Conservation (phyloP, 2,113 vertebrate species). For the Pygathrix nemaeus region DNA sequence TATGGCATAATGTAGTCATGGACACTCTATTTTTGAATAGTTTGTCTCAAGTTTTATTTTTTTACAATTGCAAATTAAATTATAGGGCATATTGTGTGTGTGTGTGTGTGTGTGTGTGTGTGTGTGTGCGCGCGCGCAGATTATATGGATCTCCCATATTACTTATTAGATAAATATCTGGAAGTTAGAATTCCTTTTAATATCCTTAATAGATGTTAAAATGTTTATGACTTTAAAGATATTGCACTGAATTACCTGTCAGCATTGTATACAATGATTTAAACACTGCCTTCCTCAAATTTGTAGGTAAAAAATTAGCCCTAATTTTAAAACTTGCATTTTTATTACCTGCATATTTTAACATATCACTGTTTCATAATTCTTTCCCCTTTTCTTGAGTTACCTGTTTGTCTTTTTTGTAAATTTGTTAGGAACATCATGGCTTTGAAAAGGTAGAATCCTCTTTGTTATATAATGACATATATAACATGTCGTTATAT, state of each 20-base stretch:
- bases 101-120: neutral
- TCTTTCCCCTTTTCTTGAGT: neutral
- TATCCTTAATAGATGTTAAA: neutral
- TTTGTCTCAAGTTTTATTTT: neutral
- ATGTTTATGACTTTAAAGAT: neutral
- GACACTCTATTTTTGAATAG: neutral
- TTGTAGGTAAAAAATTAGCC: neutral
- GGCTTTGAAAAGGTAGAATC: neutral
- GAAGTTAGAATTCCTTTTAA: slow-evolving; percentile 11
- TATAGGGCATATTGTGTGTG: neutral
- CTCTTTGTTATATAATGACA: neutral
- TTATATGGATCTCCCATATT: neutral
- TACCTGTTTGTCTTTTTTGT: neutral
- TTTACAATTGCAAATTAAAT: neutral
- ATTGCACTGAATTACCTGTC: neutral
- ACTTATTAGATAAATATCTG: neutral
- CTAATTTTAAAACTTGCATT: neutral
- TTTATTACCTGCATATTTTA: neutral
- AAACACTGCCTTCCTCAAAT: neutral
- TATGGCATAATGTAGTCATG: neutral
- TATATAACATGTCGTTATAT: too few species aligned
- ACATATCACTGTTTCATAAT: neutral
- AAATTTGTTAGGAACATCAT: neutral
- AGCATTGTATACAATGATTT: neutral
- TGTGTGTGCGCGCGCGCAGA: too few species aligned